Base-by-base conservation (phyloP, 2,797 vertebrate genomes). In the Peromyscus aztecus region DNA sequence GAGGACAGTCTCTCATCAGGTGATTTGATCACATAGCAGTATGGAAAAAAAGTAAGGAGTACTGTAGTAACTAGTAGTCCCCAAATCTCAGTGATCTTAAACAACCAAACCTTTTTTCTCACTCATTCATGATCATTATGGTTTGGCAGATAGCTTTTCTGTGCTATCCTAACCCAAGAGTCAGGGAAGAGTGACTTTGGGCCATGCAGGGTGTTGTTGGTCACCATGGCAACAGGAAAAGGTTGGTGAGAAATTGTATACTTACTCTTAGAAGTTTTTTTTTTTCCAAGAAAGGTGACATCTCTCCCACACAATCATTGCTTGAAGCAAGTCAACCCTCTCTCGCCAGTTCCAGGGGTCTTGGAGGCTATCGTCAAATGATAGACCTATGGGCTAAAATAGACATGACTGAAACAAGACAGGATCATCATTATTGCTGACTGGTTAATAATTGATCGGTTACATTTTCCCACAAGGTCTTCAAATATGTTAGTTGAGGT, bases 81-180 rank as follows among this genome's bases (percentile, higher is more conserved):
- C 76, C 21, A 52, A 31, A 57, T 67, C 14, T 73, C 21, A 88
- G 46, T 91, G 81, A 57, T 61, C 75, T 85, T 49, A 88, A 92
- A 91, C 37, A 85, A 63, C 4, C 21, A n/a, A 61, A 24, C 34
- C 27, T 81, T 93, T 84, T 84, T 93, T 92, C 49, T 96, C 4
- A 34, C 31, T 92, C 8, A 21, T 1, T 49, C 10, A 3, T 29
- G 52, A 59, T 52, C 5, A 1, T 78, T 75, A 31, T 80, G 80
- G 17, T 52, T 87, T 93, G 4, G 13, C 59, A 31, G 16, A 4
- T 63, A 49, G 46, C 3, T 80, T 14, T 46, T 59, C 19, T 16
- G 34, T 4, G 3, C 69, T 61, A 34, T 73, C 34, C 55, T 80
- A 86, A 61, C 11, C 1, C 1, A 21, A 80, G 29, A 55, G 31